These are phyloP conservation scores for Aspidoscelis tigris DNA, from an alignment of 2,113 vertebrate genomes.

Conservation along the genomic window DNA sequence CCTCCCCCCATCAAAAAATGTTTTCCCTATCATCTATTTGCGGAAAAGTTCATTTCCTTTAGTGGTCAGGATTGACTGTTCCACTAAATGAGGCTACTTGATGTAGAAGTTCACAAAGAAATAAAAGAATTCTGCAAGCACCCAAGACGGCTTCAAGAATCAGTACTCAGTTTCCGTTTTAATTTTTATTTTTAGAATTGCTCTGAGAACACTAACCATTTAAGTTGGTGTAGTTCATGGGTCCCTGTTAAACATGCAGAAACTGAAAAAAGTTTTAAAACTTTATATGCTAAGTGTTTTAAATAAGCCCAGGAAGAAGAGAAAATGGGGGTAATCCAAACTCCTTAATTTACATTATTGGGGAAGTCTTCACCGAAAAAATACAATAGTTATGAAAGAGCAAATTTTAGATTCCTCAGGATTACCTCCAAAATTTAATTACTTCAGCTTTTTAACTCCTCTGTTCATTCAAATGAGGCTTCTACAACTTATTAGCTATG, in stretches of 20 bases:
- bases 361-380: neutral
- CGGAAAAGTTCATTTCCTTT: neutral
- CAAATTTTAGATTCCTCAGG: neutral
- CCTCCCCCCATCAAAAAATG: too few relatives aligned
- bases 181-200: neutral
- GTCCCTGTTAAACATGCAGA: too few relatives aligned
- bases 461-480: neutral
- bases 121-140: neutral
- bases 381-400: neutral
- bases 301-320: neutral
- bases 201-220: neutral
- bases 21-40: too few relatives aligned
- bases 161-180: slow-evolving; percentile 5
- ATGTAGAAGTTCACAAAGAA: too few relatives aligned
- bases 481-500: neutral
- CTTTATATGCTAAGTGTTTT: neutral
- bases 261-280: neutral
- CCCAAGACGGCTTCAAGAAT: neutral
- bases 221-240: too few relatives aligned
- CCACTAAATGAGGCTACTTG: too few relatives aligned
- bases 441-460: neutral
- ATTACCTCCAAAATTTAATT: neutral
- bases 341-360: neutral
- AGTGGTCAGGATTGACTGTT: too few relatives aligned
- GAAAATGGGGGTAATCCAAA: neutral